Evolutionary conservation across 2,113 vertebrate species (phyloP).

Genomic region (Myodes glareolus): DNA sequence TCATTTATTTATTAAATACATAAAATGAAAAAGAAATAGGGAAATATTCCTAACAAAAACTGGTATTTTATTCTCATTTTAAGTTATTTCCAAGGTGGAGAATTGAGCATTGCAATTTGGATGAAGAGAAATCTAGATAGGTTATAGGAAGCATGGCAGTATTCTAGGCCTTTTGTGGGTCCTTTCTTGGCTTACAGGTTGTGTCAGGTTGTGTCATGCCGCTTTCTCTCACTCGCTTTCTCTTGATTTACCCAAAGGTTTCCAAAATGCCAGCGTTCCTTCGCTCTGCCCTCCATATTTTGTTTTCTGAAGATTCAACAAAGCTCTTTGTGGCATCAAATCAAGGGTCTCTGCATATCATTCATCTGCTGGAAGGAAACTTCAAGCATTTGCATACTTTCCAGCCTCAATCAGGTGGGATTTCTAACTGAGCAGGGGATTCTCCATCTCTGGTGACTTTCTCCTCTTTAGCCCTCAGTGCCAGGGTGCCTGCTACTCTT

Average conservation of each 20-base stretch:
- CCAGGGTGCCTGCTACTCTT: not conserved
- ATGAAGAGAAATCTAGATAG: not conserved
- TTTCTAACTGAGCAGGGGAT: not conserved
- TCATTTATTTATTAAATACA: not conserved
- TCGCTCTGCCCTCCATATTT: constrained; percentile 89
- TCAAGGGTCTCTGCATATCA: constrained; percentile 86
- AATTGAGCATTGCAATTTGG: not conserved
- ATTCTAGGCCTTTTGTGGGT: not conserved
- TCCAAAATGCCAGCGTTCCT: constrained; percentile 89
- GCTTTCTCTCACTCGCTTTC: not conserved
- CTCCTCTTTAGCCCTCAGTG: not conserved
- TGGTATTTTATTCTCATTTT: constrained; percentile 1
- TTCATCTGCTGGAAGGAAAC: constrained; percentile 84
- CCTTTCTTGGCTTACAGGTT: no score
- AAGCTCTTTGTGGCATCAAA: constrained; percentile 90
- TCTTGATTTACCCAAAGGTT: constrained; percentile 84
- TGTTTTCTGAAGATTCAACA: constrained; percentile 92
- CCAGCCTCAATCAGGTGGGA: constrained; percentile 88
- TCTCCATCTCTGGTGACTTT: not conserved
- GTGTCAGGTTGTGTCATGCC: not conserved
- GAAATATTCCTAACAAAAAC: not conserved
- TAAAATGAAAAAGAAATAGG: not conserved
- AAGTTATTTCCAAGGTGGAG: not conserved
- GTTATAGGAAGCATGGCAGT: not conserved
- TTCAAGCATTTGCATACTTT: constrained; percentile 90